Base-by-base conservation (phyloP, 1,140 invertebrate genomes). In the Cecropterus lyciades region DNA sequence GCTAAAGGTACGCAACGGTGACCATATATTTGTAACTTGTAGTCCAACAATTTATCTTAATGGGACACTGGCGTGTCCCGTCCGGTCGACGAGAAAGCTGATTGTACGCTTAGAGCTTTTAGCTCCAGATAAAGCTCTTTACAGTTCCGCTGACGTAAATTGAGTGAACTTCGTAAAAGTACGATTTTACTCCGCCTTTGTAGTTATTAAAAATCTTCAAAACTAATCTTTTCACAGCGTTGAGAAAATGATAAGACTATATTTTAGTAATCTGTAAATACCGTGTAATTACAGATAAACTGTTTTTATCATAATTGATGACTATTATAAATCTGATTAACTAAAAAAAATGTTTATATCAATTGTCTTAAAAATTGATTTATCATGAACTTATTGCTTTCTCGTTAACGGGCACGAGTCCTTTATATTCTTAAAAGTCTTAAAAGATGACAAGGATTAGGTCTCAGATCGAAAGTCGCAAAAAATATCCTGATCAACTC, bases 1-100 rank as follows among this genome's bases (percentile, higher is more conserved):
- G 20, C 20, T 24, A 24, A 24, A 24, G 20, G 20, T 24, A 24
- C 20, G 20, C 30, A 30, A 42, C 16, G 16, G 24, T 52, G 11
- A 51, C 27, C n/a, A 15, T 55, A 13, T 17, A 17, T 55, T 55
- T 42, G 33, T 24, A 42, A 56, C 16, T 42, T 56, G 53, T 42
- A 56, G 53, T 15, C 14, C 53, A 56, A 56, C 53, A 56, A 56
- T 56, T 56, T 56, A 56, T 56, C 37, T 56, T 56, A 56, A 56
- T 56, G 17, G 53, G 53, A 43, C 53, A 56, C 11, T 43, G 53
- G 51, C 53, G 16, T 43, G 53, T 43, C 37, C 37, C 40, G 37
- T 43, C 53, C 53, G 53, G 53, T 56, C 11, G 33, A 4, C 53
- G 53, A 56, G 53, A 24, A 56, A 56, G 53, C 53, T 56, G 53